phyloP scores from a whole-genome alignment of 1,140 invertebrate genomes.

The Cheumatopsyche charites region DNA sequence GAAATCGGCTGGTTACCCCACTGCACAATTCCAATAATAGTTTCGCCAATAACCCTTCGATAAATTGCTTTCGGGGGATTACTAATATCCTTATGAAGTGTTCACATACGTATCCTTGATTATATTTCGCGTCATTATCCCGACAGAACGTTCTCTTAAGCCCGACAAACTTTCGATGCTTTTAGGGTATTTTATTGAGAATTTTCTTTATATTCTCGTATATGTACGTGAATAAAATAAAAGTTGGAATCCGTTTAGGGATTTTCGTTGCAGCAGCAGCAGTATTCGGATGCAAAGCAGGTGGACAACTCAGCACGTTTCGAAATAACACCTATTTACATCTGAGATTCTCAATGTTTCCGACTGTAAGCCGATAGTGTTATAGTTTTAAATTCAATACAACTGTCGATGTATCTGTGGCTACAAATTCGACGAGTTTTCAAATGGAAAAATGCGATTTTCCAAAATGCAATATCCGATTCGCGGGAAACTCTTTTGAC shows the following conservation, averaged over 20 bases:
- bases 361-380: no score
- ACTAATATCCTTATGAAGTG: constrained; percentile 21
- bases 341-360: not conserved
- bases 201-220: not conserved
- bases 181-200: no score
- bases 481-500: not conserved
- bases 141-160: no score
- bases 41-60: constrained; percentile 12
- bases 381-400: not conserved
- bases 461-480: constrained; percentile 9
- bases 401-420: constrained; percentile 2
- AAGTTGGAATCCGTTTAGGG: not conserved
- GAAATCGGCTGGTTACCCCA: not conserved
- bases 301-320: constrained; percentile 39
- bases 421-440: not conserved
- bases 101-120: constrained; percentile 4
- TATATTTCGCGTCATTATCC: not conserved
- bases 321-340: constrained; percentile 20
- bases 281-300: constrained; percentile 32
- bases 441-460: not conserved
- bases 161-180: no score
- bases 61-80: constrained; percentile 21
- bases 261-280: constrained; percentile 18
- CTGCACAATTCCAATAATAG: constrained; percentile 10
- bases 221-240: not conserved